Evolutionary conservation across 1,140 invertebrate species (phyloP), one percentile per base, ranked within the genome.

Genomic region (Ceratina calcarata): DNA sequence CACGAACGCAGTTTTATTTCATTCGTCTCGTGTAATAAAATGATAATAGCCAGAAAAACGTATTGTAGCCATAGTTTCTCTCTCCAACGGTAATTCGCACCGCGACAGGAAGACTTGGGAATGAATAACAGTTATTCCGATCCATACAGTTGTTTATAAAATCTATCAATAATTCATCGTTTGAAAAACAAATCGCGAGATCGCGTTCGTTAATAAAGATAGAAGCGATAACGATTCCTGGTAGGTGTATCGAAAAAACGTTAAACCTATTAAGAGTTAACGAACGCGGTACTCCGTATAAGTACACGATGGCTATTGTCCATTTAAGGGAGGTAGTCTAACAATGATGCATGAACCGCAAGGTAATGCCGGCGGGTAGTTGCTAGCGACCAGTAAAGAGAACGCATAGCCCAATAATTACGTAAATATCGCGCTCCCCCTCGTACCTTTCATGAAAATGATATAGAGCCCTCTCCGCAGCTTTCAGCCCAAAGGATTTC

Each of bases 401-500:
- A 83, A 78, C 10, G 37, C 37, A 24, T 64, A 53, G 64, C 70
- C 82, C 78, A 81, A 87, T 83, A 86, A 87, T 87, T 87, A 86
- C 80, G 77, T 84, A 87, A 87, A 87, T 87, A 86, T 82, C 77
- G 61, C 67, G 22, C 60, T 61, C 58, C 60, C 66, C 75, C 68
- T 80, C 37, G 67, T 80, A 58, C 27, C 70, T 64, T 49, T 82
- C 62, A 74, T 57, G 75, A 51, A 74, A 77, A 45, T 86, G 81
- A 84, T 82, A 68, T 60, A 78, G 37, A 58, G 55, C 3, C 58
- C 68, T 24, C 49, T 70, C 65, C 61, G 32, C 53, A 45, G 27
- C 15, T 71, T 45, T 32, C 24, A 58, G 32, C 53, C 37, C 55
- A 71, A 18, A 37, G 68, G 27, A 70, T 70, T 37, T 58, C 55